phyloP scores from a whole-genome alignment of 2,113 vertebrate species.

The Colistium nudipinnis region DNA sequence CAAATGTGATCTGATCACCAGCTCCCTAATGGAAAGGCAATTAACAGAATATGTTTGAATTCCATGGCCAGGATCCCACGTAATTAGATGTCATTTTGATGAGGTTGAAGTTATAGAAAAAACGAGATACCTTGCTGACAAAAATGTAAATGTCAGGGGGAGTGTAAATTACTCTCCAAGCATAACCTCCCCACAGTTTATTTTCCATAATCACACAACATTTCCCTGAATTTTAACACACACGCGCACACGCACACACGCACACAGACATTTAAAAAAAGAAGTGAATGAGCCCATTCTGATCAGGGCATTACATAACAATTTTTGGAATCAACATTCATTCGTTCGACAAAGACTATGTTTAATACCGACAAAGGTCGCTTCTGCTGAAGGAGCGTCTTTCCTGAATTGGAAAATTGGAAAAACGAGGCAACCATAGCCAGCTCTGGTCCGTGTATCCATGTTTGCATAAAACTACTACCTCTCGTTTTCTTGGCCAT shows the following conservation, averaged over 20 bases:
- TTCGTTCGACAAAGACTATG: too few relatives aligned
- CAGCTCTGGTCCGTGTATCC: background rate
- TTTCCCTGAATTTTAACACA: too few relatives aligned
- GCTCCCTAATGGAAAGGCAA: conserved; percentile 69
- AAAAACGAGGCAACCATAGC: conserved; percentile 21
- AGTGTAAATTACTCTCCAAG: too few relatives aligned
- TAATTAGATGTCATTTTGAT: conserved; percentile 53
- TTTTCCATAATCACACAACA: too few relatives aligned
- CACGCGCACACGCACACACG: too few relatives aligned
- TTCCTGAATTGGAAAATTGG: background rate
- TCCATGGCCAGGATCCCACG: conserved; percentile 45
- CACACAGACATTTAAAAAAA: too few relatives aligned
- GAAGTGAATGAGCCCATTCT: too few relatives aligned
- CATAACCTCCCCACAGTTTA: too few relatives aligned
- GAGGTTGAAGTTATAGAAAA: conserved; percentile 1
- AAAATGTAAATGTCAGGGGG: too few relatives aligned
- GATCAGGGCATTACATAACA: too few relatives aligned
- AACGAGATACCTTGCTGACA: too few relatives aligned
- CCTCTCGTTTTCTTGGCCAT: conserved; percentile 13
- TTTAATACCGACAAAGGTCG: background rate
- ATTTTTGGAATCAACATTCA: too few relatives aligned
- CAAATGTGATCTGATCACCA: conserved; percentile 61
- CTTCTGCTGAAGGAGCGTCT: background rate
- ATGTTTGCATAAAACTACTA: conserved; percentile 21
- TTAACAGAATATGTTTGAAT: conserved; percentile 70